Percentiles rank a stretch among this genome's conserved stretches.
Conservation (phyloP, 2,113 vertebrate genomes). For the Harpagus bidentatus region DNA sequence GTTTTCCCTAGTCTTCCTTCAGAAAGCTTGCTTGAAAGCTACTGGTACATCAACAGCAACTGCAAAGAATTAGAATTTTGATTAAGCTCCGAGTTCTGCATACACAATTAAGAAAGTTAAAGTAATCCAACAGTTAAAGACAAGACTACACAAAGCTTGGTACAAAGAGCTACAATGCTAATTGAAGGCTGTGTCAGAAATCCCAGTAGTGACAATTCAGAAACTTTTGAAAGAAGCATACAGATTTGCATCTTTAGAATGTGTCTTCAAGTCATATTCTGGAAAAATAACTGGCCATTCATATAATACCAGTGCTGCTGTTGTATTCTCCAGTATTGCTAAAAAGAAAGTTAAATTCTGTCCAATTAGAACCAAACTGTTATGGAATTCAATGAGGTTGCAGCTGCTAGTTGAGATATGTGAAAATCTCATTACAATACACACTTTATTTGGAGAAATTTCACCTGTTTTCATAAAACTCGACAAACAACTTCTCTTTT, state of each 20-base stretch:
- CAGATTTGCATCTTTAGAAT: neutral
- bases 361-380: neutral
- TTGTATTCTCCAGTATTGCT: neutral
- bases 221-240: neutral
- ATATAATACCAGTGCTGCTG: neutral
- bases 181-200: neutral
- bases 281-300: neutral
- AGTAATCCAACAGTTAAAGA: neutral
- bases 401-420: neutral
- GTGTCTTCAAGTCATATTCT: neutral
- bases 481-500: neutral
- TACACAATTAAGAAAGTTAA: neutral
- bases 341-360: neutral
- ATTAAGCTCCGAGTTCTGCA: neutral
- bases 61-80: neutral
- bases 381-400: neutral
- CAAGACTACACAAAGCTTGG: neutral
- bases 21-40: neutral
- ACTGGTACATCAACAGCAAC: neutral
- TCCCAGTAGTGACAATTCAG: neutral
- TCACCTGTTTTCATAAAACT: neutral
- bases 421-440: neutral
- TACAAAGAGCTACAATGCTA: neutral
- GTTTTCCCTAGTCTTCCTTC: neutral
- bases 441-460: neutral